phyloP scores from a whole-genome alignment of 2,888 invertebrate species.

The Linnaemya tessellans region DNA sequence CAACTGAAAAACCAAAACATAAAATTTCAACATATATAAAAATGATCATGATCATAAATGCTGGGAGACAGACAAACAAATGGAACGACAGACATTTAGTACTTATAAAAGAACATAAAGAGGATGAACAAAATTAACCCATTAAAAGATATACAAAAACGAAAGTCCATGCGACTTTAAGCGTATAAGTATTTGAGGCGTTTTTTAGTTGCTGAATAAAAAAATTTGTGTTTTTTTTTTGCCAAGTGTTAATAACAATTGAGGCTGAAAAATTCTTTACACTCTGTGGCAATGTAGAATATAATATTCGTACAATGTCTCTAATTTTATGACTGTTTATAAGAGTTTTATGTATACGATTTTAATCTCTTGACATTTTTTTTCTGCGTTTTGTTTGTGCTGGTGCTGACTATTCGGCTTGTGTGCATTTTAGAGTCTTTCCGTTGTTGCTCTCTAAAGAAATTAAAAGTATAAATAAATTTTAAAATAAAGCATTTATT shows the following conservation, averaged over 20 bases:
- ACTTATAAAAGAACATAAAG: conserved; percentile 55
- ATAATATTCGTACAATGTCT: conserved; percentile 70
- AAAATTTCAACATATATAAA: conserved; percentile 71
- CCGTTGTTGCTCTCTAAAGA: conserved; percentile 56
- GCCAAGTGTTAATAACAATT: conserved; percentile 72
- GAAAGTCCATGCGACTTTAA: conserved; percentile 21
- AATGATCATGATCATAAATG: conserved; percentile 70
- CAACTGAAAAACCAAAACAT: conserved; percentile 59
- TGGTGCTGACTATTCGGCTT: conserved; percentile 19
- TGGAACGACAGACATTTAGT: conserved; percentile 37
- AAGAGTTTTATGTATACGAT: conserved; percentile 68
- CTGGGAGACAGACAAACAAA: conserved; percentile 21
- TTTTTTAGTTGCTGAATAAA: conserved; percentile 19
- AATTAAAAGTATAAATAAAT: conserved; percentile 74
- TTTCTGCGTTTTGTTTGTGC: conserved; percentile 34
- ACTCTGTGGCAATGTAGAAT: conserved; percentile 67
- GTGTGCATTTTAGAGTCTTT: conserved; percentile 51
- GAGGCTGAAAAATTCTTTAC: conserved; percentile 75
- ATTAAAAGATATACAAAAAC: conserved; percentile 63
- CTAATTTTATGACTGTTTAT: conserved; percentile 71
- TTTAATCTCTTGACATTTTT: conserved; percentile 72
- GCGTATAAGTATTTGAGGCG: neutral
- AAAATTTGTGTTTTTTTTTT: conserved; percentile 42
- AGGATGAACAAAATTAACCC: conserved; percentile 69
- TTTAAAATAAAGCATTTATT: conserved; percentile 81